Evolutionary conservation across 2,113 vertebrate genomes (phyloP), one percentile per base, ranked within the genome.

Genomic region (Urocitellus parryii): DNA sequence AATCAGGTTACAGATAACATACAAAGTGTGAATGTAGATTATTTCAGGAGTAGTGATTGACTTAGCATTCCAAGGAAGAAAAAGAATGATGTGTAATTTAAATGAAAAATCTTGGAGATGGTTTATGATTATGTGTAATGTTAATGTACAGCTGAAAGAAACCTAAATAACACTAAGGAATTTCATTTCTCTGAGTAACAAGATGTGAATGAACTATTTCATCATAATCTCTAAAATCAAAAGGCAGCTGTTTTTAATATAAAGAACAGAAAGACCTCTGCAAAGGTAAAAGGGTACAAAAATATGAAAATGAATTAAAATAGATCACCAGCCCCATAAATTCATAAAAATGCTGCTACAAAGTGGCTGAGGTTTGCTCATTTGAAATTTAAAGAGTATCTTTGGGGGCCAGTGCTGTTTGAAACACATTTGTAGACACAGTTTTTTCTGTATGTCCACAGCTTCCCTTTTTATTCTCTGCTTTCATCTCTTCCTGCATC

Each of bases 1-100:
- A 96, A 98, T 98, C 97, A 97, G 82, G 80, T 97, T 92, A 94
- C 90, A 90, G 83, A 97, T 77, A 97, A 84, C 0, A 0, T 34
- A 80, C 18, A 74, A 27, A 86, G 8, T 48, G 17, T 73, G 87
- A 90, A 83, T 97, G 74, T 86, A 87, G 88, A 0, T 98, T 97
- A 95, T 97, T 70, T 63, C 48, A 92, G 92, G 89, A 97, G 86
- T 92, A 81, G 67, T 97, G 96, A 96, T 72, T 97, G 96, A 95
- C 84, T 96, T 67, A 95, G 39, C 45, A 45, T 93, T 97, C 79
- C 90, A 88, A 89, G 97, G 94, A 96, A 91, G 88, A 42, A 90
- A 97, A 96, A 91, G 93, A 97, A 37, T 95, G 72, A 92, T 97
- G 79, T 91, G 73, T 89, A 92, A 97, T 97, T 97, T 95, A 89